A percentile compares a stretch with the other conserved stretches of the same genome.
phyloP scores from a whole-genome alignment of 2,797 vertebrate genomes.

The Oceanodroma leucorhoa region DNA sequence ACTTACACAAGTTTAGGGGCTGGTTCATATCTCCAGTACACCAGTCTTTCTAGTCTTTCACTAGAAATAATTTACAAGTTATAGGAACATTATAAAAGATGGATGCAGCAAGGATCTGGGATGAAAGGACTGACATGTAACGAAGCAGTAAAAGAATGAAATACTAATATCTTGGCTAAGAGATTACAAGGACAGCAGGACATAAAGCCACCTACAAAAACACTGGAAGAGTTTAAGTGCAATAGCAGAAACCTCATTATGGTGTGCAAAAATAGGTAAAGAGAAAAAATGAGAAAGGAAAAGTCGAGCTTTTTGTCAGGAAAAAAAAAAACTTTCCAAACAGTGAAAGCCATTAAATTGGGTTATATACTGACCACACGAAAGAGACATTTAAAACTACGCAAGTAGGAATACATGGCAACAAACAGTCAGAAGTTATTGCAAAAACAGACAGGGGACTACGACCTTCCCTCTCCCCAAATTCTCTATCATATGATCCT shows the following conservation, averaged over 20 bases:
- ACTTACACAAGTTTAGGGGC: background rate
- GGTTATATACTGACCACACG: background rate
- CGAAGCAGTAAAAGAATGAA: background rate
- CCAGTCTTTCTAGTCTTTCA: background rate
- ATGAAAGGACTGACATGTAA: background rate
- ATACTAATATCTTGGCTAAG: background rate
- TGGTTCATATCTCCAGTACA: background rate
- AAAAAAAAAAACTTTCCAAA: background rate
- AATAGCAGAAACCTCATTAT: background rate
- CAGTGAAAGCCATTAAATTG: background rate
- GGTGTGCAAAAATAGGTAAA: background rate
- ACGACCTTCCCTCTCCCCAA: accelerated
- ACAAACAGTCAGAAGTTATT: background rate
- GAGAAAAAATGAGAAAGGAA: background rate
- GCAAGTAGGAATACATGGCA: background rate
- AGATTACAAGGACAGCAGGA: background rate
- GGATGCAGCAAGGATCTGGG: background rate
- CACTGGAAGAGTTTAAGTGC: background rate
- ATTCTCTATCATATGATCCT: background rate
- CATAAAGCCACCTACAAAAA: background rate
- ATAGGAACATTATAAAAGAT: background rate
- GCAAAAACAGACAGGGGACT: background rate
- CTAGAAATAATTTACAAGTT: background rate
- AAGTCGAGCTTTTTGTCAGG: background rate
- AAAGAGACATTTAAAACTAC: background rate